These are phyloP conservation scores for Acromyrmex heyeri DNA, from an alignment of 1,140 invertebrate genomes.

Conservation along the genomic window DNA sequence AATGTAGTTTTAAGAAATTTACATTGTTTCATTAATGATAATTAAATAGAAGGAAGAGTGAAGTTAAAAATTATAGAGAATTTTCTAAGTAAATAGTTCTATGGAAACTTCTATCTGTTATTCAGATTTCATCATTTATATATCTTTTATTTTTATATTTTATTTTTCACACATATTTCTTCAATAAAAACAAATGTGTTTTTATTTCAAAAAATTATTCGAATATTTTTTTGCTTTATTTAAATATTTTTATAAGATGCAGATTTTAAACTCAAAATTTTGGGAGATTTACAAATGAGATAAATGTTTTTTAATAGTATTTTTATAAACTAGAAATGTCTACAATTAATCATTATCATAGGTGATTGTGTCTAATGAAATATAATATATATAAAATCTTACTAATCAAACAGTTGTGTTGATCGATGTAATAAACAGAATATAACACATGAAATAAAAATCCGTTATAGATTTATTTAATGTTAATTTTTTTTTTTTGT, in stretches of 20 bases:
- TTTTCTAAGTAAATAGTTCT: background rate
- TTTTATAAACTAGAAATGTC: slow-evolving; percentile 82
- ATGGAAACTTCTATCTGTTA: background rate
- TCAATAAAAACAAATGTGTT: background rate
- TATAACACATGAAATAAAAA: background rate
- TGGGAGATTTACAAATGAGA: slow-evolving; percentile 70
- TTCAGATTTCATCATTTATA: background rate
- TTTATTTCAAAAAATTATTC: background rate
- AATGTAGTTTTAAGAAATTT: background rate
- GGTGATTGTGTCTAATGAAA: slow-evolving; percentile 80
- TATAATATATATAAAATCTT: slow-evolving; percentile 84
- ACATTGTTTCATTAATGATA: background rate
- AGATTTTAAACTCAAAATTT: background rate
- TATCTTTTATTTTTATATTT: background rate
- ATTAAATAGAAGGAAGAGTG: background rate
- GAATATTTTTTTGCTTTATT: background rate
- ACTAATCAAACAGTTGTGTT: slow-evolving; percentile 78
- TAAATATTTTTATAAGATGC: background rate
- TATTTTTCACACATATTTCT: background rate
- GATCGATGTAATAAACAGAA: background rate
- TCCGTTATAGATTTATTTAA: slow-evolving; percentile 10
- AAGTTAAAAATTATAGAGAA: background rate
- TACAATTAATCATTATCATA: slow-evolving; percentile 82
- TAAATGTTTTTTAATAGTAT: slow-evolving; percentile 81
- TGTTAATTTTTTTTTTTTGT: background rate